These are phyloP conservation scores for Aeoliscus strigatus DNA, from an alignment of 2,797 vertebrate genomes.

Conservation along the genomic window DNA sequence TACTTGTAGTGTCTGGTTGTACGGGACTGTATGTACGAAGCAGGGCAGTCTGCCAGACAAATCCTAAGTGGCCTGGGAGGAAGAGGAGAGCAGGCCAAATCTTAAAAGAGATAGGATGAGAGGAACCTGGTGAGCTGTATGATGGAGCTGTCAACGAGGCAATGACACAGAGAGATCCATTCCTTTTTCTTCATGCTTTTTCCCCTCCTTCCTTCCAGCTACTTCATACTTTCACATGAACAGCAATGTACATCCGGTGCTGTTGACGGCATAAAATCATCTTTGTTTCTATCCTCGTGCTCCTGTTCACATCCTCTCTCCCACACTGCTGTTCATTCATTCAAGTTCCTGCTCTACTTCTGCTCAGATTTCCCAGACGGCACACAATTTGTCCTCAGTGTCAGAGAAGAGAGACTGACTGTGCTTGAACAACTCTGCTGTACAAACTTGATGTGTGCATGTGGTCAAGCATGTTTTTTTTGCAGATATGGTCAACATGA, in stretches of 20 bases:
- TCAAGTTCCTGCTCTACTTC: constrained; percentile 14
- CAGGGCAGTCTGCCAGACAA: constrained; percentile 37
- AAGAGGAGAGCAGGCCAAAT: constrained; percentile 31
- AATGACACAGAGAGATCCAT: constrained; percentile 20
- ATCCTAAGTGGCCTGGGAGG: constrained; percentile 42
- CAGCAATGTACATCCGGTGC: constrained; percentile 32
- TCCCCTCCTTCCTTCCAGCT: constrained; percentile 3
- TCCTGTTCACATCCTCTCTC: constrained; percentile 30
- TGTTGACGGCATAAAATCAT: constrained; percentile 6
- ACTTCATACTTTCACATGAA: constrained; percentile 22
- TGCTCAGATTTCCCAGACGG: constrained; percentile 25
- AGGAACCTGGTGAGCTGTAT: constrained; percentile 26
- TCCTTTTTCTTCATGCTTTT: constrained; percentile 9
- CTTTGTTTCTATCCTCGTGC: constrained; percentile 26
- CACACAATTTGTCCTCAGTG: too few relatives aligned
- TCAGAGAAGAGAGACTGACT: too few relatives aligned
- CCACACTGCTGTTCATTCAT: constrained; percentile 14
- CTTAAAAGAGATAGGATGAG: constrained; percentile 28
- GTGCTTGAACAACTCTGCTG: too few relatives aligned
- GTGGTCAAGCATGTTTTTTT: too few relatives aligned
- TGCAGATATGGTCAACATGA: too few relatives aligned
- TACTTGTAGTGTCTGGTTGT: constrained; percentile 8
- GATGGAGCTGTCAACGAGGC: constrained; percentile 39
- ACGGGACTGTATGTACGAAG: constrained; percentile 1
- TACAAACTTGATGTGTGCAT: too few relatives aligned